Conservation (phyloP, 2,888 invertebrate genomes). For the Euphydryas editha region DNA sequence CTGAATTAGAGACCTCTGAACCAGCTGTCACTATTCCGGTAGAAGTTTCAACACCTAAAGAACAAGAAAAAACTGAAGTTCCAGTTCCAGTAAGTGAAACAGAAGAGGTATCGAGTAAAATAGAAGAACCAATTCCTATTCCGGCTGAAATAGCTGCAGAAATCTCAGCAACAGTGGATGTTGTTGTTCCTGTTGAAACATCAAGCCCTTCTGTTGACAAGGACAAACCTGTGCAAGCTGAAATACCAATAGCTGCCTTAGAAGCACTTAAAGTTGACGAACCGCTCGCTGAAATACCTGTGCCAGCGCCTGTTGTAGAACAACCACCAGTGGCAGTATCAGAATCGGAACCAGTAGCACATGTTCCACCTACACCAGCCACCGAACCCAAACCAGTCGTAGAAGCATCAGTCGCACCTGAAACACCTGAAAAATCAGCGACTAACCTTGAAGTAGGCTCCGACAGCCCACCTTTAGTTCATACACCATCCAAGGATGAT, state of each 20-base stretch:
- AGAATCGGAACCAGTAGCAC: neutral
- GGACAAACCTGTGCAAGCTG: slow-evolving; percentile 37
- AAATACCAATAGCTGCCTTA: slow-evolving; percentile 39
- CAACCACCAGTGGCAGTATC: slow-evolving; percentile 36
- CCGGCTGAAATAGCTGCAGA: slow-evolving; percentile 36
- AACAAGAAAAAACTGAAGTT: slow-evolving; percentile 25
- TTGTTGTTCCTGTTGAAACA: slow-evolving; percentile 13
- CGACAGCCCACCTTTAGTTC: slow-evolving; percentile 75
- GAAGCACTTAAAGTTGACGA: slow-evolving; percentile 38
- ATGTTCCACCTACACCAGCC: neutral
- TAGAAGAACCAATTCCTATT: slow-evolving; percentile 39
- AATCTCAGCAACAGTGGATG: slow-evolving; percentile 37
- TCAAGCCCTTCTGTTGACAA: slow-evolving; percentile 19
- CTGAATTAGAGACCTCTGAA: neutral
- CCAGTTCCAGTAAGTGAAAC: slow-evolving; percentile 36
- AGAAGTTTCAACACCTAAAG: slow-evolving; percentile 13
- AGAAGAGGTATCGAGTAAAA: slow-evolving; percentile 34
- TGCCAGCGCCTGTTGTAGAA: slow-evolving; percentile 13
- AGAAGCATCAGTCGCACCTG: slow-evolving; percentile 28
- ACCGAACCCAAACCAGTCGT: neutral
- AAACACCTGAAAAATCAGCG: slow-evolving; percentile 34
- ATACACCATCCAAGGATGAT: slow-evolving; percentile 73
- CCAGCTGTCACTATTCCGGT: neutral
- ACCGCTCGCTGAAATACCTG: neutral
- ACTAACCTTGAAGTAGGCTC: slow-evolving; percentile 41